Evolutionary conservation across 2,113 vertebrate species (phyloP).

Genomic region (Cettia cetti): DNA sequence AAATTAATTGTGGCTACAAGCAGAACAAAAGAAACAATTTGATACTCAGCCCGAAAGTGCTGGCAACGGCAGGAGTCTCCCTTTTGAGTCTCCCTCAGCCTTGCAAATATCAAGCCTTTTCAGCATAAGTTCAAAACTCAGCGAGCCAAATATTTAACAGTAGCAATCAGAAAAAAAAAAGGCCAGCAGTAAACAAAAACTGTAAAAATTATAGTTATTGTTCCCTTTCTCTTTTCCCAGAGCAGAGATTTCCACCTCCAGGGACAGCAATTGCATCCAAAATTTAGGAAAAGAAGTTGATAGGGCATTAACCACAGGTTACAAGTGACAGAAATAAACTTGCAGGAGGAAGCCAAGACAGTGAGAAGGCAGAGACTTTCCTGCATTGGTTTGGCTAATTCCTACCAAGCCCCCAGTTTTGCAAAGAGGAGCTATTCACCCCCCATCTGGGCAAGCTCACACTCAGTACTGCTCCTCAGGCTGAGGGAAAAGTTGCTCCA

Average conservation of each 20-base stretch:
- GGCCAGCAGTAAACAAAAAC: background rate
- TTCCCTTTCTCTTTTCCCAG: background rate
- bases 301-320: background rate
- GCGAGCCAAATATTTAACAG: background rate
- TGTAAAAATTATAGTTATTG: background rate
- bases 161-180: background rate
- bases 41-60: background rate
- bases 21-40: background rate
- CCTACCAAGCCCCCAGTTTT: background rate
- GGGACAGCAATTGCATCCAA: background rate
- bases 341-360: background rate
- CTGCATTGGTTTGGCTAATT: background rate
- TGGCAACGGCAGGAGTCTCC: background rate
- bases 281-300: background rate
- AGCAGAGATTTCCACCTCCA: background rate
- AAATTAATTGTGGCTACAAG: background rate
- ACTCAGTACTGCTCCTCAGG: rapidly evolving
- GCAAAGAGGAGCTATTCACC: rapidly evolving
- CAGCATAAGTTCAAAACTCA: background rate
- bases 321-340: background rate
- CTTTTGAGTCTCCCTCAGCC: background rate
- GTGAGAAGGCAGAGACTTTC: background rate
- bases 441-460: background rate
- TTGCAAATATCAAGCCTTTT: background rate
- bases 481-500: background rate